Evolutionary conservation across 2,113 vertebrate species (phyloP).

Genomic region (Archocentrus centrarchus): DNA sequence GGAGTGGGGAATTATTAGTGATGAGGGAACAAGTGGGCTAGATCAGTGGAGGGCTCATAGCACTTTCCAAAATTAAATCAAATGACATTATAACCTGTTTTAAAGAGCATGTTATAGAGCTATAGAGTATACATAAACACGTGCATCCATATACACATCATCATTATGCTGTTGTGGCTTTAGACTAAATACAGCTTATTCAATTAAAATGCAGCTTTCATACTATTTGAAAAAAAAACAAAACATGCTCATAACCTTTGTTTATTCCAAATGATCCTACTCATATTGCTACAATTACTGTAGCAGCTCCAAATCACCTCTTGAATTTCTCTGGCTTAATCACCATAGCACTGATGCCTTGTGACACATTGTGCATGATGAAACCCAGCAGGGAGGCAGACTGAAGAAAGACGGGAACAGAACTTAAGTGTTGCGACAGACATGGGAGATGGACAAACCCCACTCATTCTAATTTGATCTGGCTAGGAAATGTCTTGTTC

Average conservation of each 20-base stretch:
- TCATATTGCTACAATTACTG: slow-evolving; percentile 63
- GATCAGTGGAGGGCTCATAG: slow-evolving; percentile 33
- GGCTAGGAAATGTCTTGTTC: slow-evolving; percentile 68
- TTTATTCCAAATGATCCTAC: slow-evolving; percentile 40
- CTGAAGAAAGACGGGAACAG: slow-evolving; percentile 50
- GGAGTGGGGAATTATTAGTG: slow-evolving; percentile 67
- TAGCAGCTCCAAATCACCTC: slow-evolving; percentile 60
- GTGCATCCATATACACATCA: not conserved
- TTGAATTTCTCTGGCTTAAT: slow-evolving; percentile 66
- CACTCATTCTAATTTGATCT: slow-evolving; percentile 69
- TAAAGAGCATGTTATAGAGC: slow-evolving; percentile 34
- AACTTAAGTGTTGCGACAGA: slow-evolving; percentile 74
- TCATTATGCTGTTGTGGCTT: not conserved
- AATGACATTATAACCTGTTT: slow-evolving; percentile 55
- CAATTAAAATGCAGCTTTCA: slow-evolving; percentile 20
- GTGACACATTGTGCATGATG: slow-evolving; percentile 75
- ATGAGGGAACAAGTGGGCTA: slow-evolving; percentile 60
- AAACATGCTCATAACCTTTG: slow-evolving; percentile 42
- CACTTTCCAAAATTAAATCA: slow-evolving; percentile 67
- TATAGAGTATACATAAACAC: not conserved
- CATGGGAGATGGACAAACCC: slow-evolving; percentile 67
- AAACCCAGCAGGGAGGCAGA: slow-evolving; percentile 76
- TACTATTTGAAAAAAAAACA: slow-evolving; percentile 34
- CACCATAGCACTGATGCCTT: slow-evolving; percentile 66
- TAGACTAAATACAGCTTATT: not conserved